Percentiles rank a stretch among this genome's conserved stretches.
phyloP scores from a whole-genome alignment of 2,888 invertebrate species.

The Andricus quercusramuli region DNA sequence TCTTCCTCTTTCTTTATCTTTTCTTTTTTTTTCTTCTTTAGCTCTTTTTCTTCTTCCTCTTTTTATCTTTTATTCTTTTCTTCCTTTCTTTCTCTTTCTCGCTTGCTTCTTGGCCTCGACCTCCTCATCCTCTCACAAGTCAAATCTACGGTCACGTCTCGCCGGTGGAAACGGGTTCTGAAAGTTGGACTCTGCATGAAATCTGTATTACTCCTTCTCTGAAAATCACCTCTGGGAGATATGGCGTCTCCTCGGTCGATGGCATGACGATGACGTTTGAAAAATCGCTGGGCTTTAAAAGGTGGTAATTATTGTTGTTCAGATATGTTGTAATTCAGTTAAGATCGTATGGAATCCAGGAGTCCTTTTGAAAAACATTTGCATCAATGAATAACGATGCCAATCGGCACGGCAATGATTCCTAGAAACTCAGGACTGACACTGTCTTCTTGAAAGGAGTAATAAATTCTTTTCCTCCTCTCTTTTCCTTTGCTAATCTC shows the following conservation, averaged over 20 bases:
- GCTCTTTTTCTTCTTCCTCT: slow-evolving; percentile 53
- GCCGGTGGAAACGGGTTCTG: slow-evolving; percentile 67
- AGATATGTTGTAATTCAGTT: slow-evolving; percentile 34
- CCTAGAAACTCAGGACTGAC: not conserved
- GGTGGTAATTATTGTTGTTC: slow-evolving; percentile 36
- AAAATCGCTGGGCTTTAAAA: slow-evolving; percentile 34
- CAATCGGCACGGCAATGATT: slow-evolving; percentile 13
- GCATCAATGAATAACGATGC: slow-evolving; percentile 30
- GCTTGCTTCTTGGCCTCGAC: slow-evolving; percentile 59
- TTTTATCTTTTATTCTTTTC: slow-evolving; percentile 55
- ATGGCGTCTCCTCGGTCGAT: slow-evolving; percentile 1
- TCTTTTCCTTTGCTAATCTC: too few relatives aligned
- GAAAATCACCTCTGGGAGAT: slow-evolving; percentile 47
- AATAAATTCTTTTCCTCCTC: not conserved
- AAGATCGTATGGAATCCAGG: slow-evolving; percentile 29
- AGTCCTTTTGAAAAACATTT: slow-evolving; percentile 23
- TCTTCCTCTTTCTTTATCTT: slow-evolving; percentile 45
- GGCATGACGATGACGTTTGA: slow-evolving; percentile 38
- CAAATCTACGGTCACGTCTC: slow-evolving; percentile 62
- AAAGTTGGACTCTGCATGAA: slow-evolving; percentile 62
- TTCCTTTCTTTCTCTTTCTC: slow-evolving; percentile 54
- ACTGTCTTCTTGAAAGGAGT: not conserved
- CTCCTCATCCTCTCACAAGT: slow-evolving; percentile 61
- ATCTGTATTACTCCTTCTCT: slow-evolving; percentile 53
- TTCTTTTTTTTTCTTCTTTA: slow-evolving; percentile 31